Evolutionary conservation across 2,113 vertebrate genomes (phyloP), one percentile per base, ranked within the genome.

Genomic region (Oceanites oceanicus): DNA sequence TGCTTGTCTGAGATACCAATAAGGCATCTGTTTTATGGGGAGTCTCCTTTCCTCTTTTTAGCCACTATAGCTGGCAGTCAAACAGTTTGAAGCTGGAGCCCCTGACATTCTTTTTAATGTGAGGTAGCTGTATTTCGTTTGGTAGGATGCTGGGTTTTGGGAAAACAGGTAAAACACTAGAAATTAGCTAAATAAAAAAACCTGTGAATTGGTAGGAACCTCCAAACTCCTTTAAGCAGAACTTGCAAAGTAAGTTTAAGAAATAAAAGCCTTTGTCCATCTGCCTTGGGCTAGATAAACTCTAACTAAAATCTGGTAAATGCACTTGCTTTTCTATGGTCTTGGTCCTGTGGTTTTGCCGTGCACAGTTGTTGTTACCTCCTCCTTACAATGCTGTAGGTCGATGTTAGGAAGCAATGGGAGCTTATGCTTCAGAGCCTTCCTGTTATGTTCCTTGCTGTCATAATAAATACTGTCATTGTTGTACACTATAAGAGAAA

Each of bases 141-240:
- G 59, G 11, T 53, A 62, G 52, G 38, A 53, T 84, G 68, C 34
- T 68, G 44, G 15, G 13, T n/a, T 85, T 88, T 52, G 53, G 75
- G 50, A 92, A 52, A 78, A 38, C 32, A 58, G 32, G 19, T 76
- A 30, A 68, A 88, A 88, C 65, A 36, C 9, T 70, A 61, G 44
- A 70, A 82, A 86, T 19, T 1, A 82, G 40, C 29, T 68, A 76
- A 47, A 65, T 76, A 1, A 53, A 92, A 38, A 93, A 90, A 40
- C 0, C 9, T 56, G 16, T 3, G 40, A 56, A 30, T 50, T 1
- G 2, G 9, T 75, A 63, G 36, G 32, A 78, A 26, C 2, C 9
- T 6, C 26, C 16, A 14, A 72, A 47, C 10, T 1, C 9, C 19
- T 77, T 78, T 73, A 73, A 45, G 38, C 49, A 76, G 36, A 70